phyloP scores from a whole-genome alignment of 2,797 vertebrate species.

The Gymnoscopelus braueri region DNA sequence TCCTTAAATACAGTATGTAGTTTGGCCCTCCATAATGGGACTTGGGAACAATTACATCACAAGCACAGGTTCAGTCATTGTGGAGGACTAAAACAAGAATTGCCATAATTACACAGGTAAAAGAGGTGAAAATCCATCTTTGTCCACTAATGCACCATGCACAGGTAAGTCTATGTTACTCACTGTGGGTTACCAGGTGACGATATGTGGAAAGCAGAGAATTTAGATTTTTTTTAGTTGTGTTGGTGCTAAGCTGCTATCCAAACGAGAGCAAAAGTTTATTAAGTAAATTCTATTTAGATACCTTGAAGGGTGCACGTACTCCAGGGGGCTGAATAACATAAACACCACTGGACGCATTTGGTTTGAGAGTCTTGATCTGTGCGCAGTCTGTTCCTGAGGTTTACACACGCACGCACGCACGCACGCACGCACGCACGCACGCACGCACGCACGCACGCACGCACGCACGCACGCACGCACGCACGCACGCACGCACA shows the following conservation, averaged over 20 bases:
- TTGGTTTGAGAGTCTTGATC: slow-evolving; percentile 50
- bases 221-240: neutral
- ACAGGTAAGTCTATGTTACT: neutral
- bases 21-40: too few species aligned
- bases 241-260: neutral
- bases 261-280: neutral
- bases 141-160: neutral
- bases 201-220: neutral
- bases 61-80: too few species aligned
- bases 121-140: neutral
- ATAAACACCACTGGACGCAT: slow-evolving; percentile 65
- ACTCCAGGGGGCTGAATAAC: slow-evolving; percentile 49
- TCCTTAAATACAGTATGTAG: too few species aligned
- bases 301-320: slow-evolving; percentile 58
- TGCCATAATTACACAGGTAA: too few species aligned
- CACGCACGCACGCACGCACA: too few species aligned
- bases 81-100: too few species aligned
- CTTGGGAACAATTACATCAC: too few species aligned
- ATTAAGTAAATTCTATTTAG: neutral
- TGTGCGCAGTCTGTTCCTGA: slow-evolving; percentile 69
- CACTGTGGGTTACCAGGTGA: neutral
- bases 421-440: slow-evolving; percentile 2
- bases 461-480: neutral
- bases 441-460: neutral
- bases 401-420: neutral